These are phyloP conservation scores for Syrmaticus mikado DNA, from an alignment of 2,113 vertebrate genomes.

Conservation along the genomic window DNA sequence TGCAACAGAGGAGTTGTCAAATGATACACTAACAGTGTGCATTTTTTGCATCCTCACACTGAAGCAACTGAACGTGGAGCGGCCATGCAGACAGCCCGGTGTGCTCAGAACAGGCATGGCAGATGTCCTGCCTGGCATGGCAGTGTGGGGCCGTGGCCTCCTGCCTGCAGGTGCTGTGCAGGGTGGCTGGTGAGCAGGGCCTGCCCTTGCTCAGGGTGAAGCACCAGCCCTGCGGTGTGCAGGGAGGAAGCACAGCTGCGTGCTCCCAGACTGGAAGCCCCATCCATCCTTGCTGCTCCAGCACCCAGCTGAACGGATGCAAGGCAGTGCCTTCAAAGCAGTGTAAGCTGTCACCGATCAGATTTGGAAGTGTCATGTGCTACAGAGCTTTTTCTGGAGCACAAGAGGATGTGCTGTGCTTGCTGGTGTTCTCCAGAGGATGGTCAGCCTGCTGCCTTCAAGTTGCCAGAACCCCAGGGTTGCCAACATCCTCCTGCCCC, in stretches of 20 bases:
- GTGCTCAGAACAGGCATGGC: not conserved
- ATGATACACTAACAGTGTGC: too few relatives aligned
- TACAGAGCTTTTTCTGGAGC: not conserved
- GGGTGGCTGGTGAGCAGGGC: not conserved
- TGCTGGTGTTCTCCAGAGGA: not conserved
- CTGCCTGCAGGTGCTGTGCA: not conserved
- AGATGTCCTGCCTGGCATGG: not conserved
- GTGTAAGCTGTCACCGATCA: not conserved
- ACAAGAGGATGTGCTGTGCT: not conserved
- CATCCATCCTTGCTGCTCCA: not conserved
- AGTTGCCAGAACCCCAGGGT: not conserved
- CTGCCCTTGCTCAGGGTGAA: accelerated
- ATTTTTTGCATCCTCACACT: not conserved
- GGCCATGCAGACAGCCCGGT: too few relatives aligned
- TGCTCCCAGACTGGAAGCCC: not conserved
- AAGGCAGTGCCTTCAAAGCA: not conserved
- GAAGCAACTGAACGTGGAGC: not conserved
- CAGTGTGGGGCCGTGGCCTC: not conserved
- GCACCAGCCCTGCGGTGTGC: not conserved
- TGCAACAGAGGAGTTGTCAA: not conserved
- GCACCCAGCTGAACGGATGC: not conserved
- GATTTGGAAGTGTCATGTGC: not conserved
- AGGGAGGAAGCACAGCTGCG: too few relatives aligned
- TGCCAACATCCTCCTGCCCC: not conserved
- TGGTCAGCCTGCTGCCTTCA: not conserved